Evolutionary conservation across 2,888 invertebrate species (phyloP).

Genomic region (Tryphoninae sp.): DNA sequence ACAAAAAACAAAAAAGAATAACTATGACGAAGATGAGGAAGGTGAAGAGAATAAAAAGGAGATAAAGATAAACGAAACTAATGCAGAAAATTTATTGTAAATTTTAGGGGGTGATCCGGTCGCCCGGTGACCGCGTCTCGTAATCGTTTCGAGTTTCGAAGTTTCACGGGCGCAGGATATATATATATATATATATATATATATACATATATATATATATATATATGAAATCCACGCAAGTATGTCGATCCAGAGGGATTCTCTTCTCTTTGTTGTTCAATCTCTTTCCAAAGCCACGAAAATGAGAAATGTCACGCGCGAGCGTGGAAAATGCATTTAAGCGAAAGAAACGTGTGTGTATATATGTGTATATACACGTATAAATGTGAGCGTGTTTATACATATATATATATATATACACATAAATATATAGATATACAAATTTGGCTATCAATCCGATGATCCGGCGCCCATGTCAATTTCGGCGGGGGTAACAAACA

Average conservation of each 20-base stretch:
- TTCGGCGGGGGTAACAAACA: slow-evolving; percentile 62
- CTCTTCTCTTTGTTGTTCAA: slow-evolving; percentile 51
- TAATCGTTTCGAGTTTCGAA: slow-evolving; percentile 73
- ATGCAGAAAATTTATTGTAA: slow-evolving; percentile 72
- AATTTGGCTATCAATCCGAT: slow-evolving; percentile 54
- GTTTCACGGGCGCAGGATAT: slow-evolving; percentile 73
- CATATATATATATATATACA: not conserved
- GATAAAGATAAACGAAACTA: slow-evolving; percentile 58
- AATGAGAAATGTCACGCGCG: slow-evolving; percentile 46
- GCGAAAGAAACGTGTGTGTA: slow-evolving; percentile 5
- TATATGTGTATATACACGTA: not conserved
- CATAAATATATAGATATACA: slow-evolving; percentile 3
- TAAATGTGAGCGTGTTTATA: slow-evolving; percentile 2
- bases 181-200: too few species aligned
- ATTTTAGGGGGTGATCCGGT: slow-evolving; percentile 75
- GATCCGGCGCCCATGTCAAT: slow-evolving; percentile 76
- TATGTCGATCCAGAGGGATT: slow-evolving; percentile 28
- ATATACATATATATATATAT: too few species aligned
- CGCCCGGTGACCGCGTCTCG: slow-evolving; percentile 77
- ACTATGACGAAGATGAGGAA: slow-evolving; percentile 53
- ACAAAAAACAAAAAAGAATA: slow-evolving; percentile 6
- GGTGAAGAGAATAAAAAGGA: slow-evolving; percentile 11
- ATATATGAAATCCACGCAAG: slow-evolving; percentile 22
- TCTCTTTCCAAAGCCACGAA: slow-evolving; percentile 47
- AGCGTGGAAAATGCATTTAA: slow-evolving; percentile 31